Evolutionary conservation across 2,113 vertebrate species (phyloP).

Genomic region (Romanogobio albipinnatus): DNA sequence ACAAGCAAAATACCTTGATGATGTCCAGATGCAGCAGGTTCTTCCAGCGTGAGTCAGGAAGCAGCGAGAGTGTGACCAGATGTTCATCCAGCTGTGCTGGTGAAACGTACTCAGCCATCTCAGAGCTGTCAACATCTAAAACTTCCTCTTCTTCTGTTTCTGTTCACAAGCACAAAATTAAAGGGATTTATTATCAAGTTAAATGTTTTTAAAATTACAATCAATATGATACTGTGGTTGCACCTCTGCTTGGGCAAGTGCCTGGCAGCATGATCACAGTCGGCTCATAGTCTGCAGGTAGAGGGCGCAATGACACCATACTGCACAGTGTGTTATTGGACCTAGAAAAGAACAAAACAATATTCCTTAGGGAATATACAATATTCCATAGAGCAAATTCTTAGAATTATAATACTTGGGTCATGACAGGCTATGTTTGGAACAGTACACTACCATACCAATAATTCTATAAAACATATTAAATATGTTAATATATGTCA

Average conservation of each 20-base stretch:
- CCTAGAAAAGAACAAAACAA: constrained; percentile 65
- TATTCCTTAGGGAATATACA: background rate
- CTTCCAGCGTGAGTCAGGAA: constrained; percentile 93
- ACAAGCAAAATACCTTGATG: constrained; percentile 84
- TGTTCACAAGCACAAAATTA: constrained; percentile 47
- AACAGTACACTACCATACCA: too few species aligned
- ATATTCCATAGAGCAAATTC: background rate
- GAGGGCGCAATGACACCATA: constrained; percentile 88
- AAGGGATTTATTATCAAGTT: background rate
- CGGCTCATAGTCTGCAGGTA: constrained; percentile 88
- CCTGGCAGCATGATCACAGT: constrained; percentile 79
- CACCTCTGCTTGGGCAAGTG: constrained; percentile 78
- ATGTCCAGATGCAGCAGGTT: constrained; percentile 89
- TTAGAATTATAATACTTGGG: background rate
- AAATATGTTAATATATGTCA: too few species aligned
- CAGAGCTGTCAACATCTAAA: constrained; percentile 68
- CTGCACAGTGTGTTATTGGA: constrained; percentile 90
- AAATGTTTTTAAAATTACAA: background rate
- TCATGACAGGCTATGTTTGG: background rate
- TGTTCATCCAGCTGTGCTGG: constrained; percentile 85
- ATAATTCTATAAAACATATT: too few species aligned
- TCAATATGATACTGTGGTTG: background rate
- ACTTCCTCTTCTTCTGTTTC: constrained; percentile 69
- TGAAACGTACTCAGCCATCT: constrained; percentile 84
- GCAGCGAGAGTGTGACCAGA: constrained; percentile 87